A percentile compares a stretch with the other conserved stretches of the same genome.
Evolutionary conservation across 1,140 invertebrate genomes (phyloP).

Genomic region (Latrodectus geometricus): DNA sequence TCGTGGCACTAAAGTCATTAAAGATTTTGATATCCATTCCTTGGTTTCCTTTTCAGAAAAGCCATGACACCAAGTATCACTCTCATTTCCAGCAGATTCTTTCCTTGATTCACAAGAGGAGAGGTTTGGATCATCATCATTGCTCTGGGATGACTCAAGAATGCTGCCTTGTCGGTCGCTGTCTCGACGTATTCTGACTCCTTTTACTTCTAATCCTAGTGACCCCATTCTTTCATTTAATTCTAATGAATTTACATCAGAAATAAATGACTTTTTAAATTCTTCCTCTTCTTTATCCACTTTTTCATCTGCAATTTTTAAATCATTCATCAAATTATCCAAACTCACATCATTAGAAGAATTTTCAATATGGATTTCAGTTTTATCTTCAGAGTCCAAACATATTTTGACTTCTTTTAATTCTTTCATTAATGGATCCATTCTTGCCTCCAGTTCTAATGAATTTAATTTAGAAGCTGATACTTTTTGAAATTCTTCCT

Average conservation of each 20-base stretch:
- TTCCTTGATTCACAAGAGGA: background rate
- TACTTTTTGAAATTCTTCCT: too few species aligned
- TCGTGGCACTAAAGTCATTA: constrained; percentile 68
- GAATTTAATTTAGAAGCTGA: too few species aligned
- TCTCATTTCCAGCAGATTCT: background rate
- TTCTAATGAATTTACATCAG: background rate
- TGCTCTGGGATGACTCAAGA: constrained; percentile 5
- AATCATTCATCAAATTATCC: background rate
- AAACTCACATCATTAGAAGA: too few species aligned
- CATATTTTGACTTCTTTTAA: too few species aligned
- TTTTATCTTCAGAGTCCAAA: background rate
- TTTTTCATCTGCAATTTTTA: background rate
- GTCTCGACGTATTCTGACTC: constrained; percentile 34
- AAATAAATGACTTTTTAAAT: background rate
- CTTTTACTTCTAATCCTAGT: constrained; percentile 31
- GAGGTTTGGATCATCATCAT: background rate
- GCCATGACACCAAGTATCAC: background rate
- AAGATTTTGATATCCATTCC: constrained; percentile 65
- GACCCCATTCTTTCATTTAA: constrained; percentile 29
- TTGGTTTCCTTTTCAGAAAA: constrained; percentile 41
- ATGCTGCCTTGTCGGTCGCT: constrained; percentile 44
- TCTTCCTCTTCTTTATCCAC: background rate
- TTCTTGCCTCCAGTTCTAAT: too few species aligned
- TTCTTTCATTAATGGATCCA: too few species aligned
- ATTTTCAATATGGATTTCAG: background rate